Percentiles rank a stretch among this genome's conserved stretches.
phyloP scores from a whole-genome alignment of 1,140 invertebrate species.

The Pantala flavescens region DNA sequence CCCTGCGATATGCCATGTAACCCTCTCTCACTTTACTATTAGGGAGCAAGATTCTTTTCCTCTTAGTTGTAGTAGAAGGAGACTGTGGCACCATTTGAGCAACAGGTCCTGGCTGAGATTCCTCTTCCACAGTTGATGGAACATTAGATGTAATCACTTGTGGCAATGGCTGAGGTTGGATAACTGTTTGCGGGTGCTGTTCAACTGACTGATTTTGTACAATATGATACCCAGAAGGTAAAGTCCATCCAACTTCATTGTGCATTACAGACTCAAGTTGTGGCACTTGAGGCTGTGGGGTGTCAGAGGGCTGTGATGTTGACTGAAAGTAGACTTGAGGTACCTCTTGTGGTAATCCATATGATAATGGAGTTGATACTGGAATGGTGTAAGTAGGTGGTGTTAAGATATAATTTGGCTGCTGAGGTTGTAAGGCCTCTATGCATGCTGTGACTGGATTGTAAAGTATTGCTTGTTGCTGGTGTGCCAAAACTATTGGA shows the following conservation, averaged over 20 bases:
- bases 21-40: neutral
- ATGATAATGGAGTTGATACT: neutral
- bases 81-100: neutral
- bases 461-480: slow-evolving; percentile 11
- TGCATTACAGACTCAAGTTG: neutral
- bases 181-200: neutral
- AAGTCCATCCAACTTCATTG: neutral
- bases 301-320: neutral
- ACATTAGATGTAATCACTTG: neutral
- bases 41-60: neutral
- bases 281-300: neutral
- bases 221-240: neutral
- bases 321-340: neutral
- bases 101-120: neutral
- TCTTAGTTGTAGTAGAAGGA: neutral
- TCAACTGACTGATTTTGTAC: neutral
- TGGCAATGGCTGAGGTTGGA: neutral
- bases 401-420: neutral
- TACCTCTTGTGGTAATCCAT: neutral
- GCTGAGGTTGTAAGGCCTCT: neutral
- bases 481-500: slow-evolving; percentile 17
- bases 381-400: neutral
- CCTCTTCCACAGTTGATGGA: neutral
- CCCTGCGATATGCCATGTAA: neutral
- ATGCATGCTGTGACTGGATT: neutral